Conservation (phyloP, 1,140 invertebrate genomes). For the Drosophila dunni region DNA sequence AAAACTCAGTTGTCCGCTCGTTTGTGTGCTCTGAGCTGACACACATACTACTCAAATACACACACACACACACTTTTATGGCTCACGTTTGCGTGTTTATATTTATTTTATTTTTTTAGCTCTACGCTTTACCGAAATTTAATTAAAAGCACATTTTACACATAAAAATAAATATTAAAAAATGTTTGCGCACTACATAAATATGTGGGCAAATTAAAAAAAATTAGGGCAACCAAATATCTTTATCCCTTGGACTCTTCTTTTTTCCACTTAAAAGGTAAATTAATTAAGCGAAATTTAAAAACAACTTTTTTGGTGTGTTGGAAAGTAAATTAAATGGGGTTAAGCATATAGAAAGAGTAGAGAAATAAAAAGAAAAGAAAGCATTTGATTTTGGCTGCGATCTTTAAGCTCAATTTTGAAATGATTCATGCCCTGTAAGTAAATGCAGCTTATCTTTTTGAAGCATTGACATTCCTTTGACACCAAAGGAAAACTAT, state of each 20-base stretch:
- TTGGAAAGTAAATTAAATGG: too few relatives aligned
- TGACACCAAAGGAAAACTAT: constrained; percentile 16
- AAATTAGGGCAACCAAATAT: constrained; percentile 8
- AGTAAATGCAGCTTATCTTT: neutral
- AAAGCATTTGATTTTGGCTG: neutral
- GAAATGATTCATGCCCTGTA: neutral
- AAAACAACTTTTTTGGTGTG: neutral
- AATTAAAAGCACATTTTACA: constrained; percentile 55
- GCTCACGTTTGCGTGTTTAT: neutral
- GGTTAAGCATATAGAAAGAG: too few relatives aligned
- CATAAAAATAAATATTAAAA: constrained; percentile 16
- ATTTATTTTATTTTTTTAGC: constrained; percentile 18
- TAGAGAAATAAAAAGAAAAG: too few relatives aligned
- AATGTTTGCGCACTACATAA: constrained; percentile 28
- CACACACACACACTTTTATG: constrained; percentile 1
- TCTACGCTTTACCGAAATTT: constrained; percentile 35
- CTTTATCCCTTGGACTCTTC: neutral
- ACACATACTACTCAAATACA: neutral
- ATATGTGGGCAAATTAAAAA: constrained; percentile 39
- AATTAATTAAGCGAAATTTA: constrained; percentile 27
- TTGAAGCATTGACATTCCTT: neutral
- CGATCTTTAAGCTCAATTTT: neutral
- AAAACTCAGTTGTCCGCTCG: neutral
- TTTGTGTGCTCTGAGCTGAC: neutral
- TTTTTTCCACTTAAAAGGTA: constrained; percentile 18